phyloP scores from a whole-genome alignment of 1,140 invertebrate species.

The Trichonephila clavata region DNA sequence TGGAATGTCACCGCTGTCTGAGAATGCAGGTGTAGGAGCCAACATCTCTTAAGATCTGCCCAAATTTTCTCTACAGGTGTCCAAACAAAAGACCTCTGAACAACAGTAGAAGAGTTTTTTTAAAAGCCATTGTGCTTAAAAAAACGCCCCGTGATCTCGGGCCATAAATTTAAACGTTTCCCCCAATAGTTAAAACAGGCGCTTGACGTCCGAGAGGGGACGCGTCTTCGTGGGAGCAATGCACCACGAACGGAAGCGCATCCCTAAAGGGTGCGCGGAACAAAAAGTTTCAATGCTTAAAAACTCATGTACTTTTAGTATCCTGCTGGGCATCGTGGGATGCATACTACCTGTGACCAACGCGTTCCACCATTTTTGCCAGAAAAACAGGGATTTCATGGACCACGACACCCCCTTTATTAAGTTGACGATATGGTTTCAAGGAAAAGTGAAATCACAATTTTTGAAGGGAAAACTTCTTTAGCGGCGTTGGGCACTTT shows the following conservation, averaged over 20 bases:
- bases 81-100: neutral
- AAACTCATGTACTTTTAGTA: neutral
- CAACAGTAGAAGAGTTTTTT: neutral
- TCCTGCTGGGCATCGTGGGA: neutral
- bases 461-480: too few species aligned
- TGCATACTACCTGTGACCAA: neutral
- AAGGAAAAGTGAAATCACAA: neutral
- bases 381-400: neutral
- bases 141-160: neutral
- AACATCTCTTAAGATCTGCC: neutral
- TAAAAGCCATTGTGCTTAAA: neutral
- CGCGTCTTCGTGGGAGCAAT: neutral
- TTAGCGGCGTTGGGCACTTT: too few species aligned
- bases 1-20: neutral
- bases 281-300: neutral
- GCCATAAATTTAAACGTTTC: neutral
- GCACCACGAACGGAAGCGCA: neutral
- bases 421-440: neutral
- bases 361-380: neutral
- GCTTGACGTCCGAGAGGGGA: neutral
- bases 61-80: neutral
- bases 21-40: slow-evolving; percentile 8
- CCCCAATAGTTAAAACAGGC: neutral
- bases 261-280: neutral
- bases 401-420: neutral